A percentile compares a stretch with the other conserved stretches of the same genome.
These are phyloP conservation scores for Mola mola DNA, from an alignment of 2,113 vertebrate genomes.

Conservation along the genomic window DNA sequence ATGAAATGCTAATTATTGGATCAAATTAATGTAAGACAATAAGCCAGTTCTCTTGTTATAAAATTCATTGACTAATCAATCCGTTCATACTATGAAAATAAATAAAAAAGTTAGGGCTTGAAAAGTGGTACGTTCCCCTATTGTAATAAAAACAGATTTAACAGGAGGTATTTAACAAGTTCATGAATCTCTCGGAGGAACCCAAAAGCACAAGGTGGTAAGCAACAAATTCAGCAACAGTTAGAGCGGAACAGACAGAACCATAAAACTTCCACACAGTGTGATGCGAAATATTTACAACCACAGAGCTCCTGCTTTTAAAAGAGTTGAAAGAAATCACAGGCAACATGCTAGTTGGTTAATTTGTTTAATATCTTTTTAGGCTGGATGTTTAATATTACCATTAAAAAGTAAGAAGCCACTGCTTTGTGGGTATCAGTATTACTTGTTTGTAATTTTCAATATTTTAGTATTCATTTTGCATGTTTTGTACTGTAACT, in stretches of 20 bases:
- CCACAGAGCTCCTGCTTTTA: background rate
- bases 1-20: background rate
- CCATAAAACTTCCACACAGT: background rate
- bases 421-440: background rate
- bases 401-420: too few species aligned
- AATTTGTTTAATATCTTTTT: too few species aligned
- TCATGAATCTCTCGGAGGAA: conserved; percentile 6
- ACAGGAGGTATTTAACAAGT: conserved; percentile 4
- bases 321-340: background rate
- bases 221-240: background rate
- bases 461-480: too few species aligned
- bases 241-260: conserved; percentile 8
- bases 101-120: background rate
- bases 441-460: background rate
- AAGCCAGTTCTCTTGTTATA: background rate
- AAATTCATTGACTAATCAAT: background rate
- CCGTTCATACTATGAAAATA: background rate
- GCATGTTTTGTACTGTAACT: too few species aligned
- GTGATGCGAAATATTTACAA: background rate
- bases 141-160: conserved; percentile 5
- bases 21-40: background rate
- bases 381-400: too few species aligned
- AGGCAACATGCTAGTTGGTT: background rate
- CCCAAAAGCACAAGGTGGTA: conserved; percentile 2
- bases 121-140: conserved; percentile 3